Base-by-base conservation (phyloP, 2,797 vertebrate species). In the Pempheris klunzingeri region DNA sequence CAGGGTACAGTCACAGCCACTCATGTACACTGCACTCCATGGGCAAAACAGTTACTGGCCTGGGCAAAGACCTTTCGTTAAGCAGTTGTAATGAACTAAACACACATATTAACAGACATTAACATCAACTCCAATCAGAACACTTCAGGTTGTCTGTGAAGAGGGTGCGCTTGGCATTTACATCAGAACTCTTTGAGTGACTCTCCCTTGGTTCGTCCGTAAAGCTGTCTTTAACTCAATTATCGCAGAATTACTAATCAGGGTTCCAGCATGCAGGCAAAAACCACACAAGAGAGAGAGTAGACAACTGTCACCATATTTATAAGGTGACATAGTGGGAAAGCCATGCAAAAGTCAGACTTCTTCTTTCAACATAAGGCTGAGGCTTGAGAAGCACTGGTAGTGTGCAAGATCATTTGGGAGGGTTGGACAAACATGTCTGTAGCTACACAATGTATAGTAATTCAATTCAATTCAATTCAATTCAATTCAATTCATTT, bases 161-260 rank as follows among this genome's bases (percentile, higher is more conserved):
- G 39, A 49, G 20, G 36, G 24, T 34, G 43, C 26, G 60, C 50
- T 36, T 59, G 30, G 44, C 65, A 57, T 85, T 69, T 57, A 62
- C 46, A 46, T 47, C 57, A 41, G 13, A 75, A n/a, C n/a, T n/a
- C n/a, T n/a, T n/a, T n/a, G n/a, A n/a, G n/a, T 26, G 15, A 20
- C 49, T 20, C 61, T 82, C 69, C 60, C 10, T 10, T 13, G 24
- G 47, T 58, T 62, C 60, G 46, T 59, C 38, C 60, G 59, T 38
- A 59, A 85, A 70, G 61, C 66, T 36, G 32, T 7, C 67, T 76
- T 81, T 80, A 81, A 81, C 88, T 74, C 77, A 64, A 75, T 46
- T 57, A 44, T 7, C 52, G 38, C 30, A 47, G 62, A 81, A 71
- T 77, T 47, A 80, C 44, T 44, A 74, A 71, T 59, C 34, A 59